Percentiles rank a stretch among this genome's conserved stretches.
Evolutionary conservation across 2,797 vertebrate species (phyloP).

Genomic region (Pipistrellus nathusii): DNA sequence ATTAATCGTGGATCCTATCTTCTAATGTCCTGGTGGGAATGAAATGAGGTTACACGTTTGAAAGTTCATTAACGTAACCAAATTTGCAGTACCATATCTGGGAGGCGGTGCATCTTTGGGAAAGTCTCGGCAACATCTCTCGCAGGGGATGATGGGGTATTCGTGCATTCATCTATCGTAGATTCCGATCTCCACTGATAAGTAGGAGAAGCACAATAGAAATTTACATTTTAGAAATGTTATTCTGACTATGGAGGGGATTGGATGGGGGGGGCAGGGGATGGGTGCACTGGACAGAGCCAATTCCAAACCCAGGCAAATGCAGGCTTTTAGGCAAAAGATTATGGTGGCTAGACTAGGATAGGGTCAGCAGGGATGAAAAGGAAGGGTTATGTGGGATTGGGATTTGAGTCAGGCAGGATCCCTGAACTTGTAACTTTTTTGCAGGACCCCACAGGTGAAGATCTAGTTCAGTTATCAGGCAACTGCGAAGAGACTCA

Average conservation of each 20-base stretch:
- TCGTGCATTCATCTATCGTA: not conserved
- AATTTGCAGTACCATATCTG: not conserved
- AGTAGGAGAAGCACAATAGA: not conserved
- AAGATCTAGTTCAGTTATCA: not conserved
- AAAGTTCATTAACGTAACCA: not conserved
- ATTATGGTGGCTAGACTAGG: not conserved
- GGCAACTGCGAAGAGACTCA: not conserved
- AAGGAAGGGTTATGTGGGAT: not conserved
- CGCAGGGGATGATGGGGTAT: not conserved
- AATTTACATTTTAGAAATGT: not conserved
- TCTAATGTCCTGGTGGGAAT: not conserved
- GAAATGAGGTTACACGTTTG: not conserved
- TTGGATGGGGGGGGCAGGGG: not conserved
- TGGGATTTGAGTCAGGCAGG: not conserved
- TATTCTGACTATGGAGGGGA: not conserved
- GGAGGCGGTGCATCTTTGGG: not conserved
- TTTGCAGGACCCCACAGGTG: constrained; percentile 37
- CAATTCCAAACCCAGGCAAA: not conserved
- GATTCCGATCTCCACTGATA: not conserved
- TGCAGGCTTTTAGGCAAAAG: not conserved
- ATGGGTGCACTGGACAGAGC: not conserved
- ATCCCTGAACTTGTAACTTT: not conserved
- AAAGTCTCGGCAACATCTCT: not conserved
- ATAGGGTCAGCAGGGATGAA: not conserved
- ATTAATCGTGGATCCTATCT: not conserved